Evolutionary conservation across 2,113 vertebrate species (phyloP), one percentile per base, ranked within the genome.

Genomic region (Pomatostomus ruficeps): DNA sequence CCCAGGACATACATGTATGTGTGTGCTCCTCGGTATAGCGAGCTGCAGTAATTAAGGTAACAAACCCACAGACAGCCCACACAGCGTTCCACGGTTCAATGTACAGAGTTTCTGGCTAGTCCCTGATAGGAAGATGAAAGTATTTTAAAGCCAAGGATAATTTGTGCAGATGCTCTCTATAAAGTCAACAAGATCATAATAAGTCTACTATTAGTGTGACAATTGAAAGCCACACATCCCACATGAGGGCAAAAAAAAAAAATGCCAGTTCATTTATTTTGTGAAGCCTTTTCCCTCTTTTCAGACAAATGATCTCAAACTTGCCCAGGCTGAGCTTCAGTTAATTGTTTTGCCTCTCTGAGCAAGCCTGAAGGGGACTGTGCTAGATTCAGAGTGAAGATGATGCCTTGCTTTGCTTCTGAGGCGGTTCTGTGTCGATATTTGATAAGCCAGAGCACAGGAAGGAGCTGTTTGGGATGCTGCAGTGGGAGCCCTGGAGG

Each of bases 31-130:
- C 78, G 65, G 14, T 81, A 33, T 20, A 71, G 71, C 11, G 9
- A 92, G 40, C 83, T 91, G 55, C 55, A 67, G 72, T 92, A 93
- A 92, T 91, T 71, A 91, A 91, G 86, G 88, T 76, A 86, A 78
- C 80, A 71, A 92, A 95, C 86, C 76, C 84, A 48, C 29, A 66
- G 72, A 33, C 55, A 76, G 62, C 79, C 78, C 79, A 77, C 31
- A 6, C 15, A 10, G 91, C 33, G 31, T 63, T 67, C 80, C 36
- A 21, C 0, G 0, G 48, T 61, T 81, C 29, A 10, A 61, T 43
- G 42, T 78, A 33, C 15, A 33, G 45, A 52, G 58, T 72, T 72
- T 42, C 91, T 65, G 42, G 20, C 49, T 58, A 45, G 54, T 73
- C 46, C 49, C 42, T 58, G 36, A 72, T 10, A 87, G 80, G n/a